Percentiles rank a stretch among this genome's conserved stretches.
phyloP scores from a whole-genome alignment of 2,888 invertebrate species.

The Taenaris catops region DNA sequence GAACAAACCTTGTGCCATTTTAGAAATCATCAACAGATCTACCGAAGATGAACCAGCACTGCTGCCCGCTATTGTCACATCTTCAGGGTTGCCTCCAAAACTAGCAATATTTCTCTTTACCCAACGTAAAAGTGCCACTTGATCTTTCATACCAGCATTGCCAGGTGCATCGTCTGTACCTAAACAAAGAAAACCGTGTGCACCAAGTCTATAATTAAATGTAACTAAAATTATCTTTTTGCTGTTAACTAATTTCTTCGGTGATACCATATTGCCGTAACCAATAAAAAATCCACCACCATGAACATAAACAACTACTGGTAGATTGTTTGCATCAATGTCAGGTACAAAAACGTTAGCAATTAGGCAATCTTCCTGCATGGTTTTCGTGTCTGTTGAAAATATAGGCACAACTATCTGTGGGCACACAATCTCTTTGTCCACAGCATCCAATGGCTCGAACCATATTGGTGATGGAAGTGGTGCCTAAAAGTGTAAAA shows the following conservation, averaged over 20 bases:
- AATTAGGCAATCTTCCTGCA: conserved; percentile 32
- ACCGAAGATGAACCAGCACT: conserved; percentile 34
- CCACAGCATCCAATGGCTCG: conserved; percentile 33
- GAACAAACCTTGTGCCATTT: conserved; percentile 28
- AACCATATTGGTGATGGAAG: conserved; percentile 38
- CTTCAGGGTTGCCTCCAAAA: conserved; percentile 36
- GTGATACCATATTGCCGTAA: conserved; percentile 33
- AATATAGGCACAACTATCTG: conserved; percentile 22
- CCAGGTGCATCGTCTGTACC: conserved; percentile 34
- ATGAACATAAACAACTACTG: conserved; percentile 58
- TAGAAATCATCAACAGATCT: conserved; percentile 32
- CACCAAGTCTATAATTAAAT: too few relatives aligned
- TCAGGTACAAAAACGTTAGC: conserved; percentile 32
- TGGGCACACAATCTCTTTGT: conserved; percentile 33
- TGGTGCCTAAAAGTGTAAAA: conserved; percentile 32
- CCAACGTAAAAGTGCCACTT: conserved; percentile 34
- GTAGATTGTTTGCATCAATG: conserved; percentile 27
- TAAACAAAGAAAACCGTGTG: conserved; percentile 29
- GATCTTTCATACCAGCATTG: conserved; percentile 39
- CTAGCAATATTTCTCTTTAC: conserved; percentile 33
- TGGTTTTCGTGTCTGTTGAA: conserved; percentile 2
- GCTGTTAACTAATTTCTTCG: conserved; percentile 31
- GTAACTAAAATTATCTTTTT: conserved; percentile 38
- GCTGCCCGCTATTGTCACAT: conserved; percentile 34
- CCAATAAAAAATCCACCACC: conserved; percentile 57